Percentiles rank a stretch among this genome's conserved stretches.
phyloP scores from a whole-genome alignment of 2,113 vertebrate species.

The Nesoenas mayeri region DNA sequence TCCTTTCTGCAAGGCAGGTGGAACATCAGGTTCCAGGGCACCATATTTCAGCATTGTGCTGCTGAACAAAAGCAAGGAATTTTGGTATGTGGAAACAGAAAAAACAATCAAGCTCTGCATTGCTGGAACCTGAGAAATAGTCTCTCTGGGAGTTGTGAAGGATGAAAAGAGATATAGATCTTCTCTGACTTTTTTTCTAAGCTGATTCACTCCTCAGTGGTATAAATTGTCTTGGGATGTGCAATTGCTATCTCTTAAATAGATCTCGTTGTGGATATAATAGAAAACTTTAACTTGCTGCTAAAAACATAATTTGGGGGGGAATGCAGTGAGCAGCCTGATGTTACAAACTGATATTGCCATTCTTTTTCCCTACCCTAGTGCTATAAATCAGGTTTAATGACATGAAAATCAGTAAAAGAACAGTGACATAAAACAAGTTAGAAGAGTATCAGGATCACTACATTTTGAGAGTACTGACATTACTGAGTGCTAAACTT shows the following conservation, averaged over 20 bases:
- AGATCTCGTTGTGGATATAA: constrained; percentile 10
- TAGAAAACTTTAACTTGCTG: constrained; percentile 1
- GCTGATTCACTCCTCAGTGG: neutral
- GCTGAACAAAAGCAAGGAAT: neutral
- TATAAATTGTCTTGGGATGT: constrained; percentile 20
- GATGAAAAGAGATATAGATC: constrained; percentile 7
- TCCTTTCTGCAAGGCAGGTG: neutral
- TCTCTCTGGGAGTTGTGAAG: neutral
- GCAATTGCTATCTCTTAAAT: constrained; percentile 16
- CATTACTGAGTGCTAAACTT: neutral
- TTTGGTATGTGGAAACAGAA: neutral
- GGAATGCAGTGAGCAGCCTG: neutral
- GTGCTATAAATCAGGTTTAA: neutral
- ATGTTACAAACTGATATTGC: neutral
- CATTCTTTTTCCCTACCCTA: neutral
- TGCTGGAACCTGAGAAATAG: neutral
- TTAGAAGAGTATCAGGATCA: neutral
- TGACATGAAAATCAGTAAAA: neutral
- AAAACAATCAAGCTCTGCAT: neutral
- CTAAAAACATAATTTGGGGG: neutral
- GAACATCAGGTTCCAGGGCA: neutral
- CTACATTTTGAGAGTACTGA: neutral
- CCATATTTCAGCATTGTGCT: neutral
- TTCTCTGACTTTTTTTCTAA: neutral
- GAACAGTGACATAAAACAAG: neutral